phyloP scores from a whole-genome alignment of 30 jellyfish, hydroid and myxozoan species.

The Aurelia aurita region DNA sequence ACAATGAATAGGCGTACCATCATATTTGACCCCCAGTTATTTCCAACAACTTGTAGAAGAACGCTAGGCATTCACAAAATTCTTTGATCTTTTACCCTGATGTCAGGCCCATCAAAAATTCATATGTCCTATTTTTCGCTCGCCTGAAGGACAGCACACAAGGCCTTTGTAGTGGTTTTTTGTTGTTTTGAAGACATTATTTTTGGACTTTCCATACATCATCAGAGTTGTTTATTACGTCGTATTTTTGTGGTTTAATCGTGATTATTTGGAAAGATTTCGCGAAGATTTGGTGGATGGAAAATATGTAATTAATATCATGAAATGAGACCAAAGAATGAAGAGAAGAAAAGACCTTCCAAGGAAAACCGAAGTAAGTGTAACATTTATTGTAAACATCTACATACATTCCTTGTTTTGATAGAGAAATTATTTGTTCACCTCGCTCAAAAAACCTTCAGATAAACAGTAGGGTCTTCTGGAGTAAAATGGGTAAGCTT shows the following conservation, averaged over 20 bases:
- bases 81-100: conserved; percentile 68
- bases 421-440: too few relatives aligned
- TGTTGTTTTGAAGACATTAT: conserved; percentile 5
- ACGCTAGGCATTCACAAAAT: conserved; percentile 51
- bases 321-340: conserved; percentile 61
- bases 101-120: conserved; percentile 75
- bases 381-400: too few relatives aligned
- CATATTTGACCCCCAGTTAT: conserved; percentile 53
- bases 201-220: background rate
- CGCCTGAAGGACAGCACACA: conserved; percentile 42
- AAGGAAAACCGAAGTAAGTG: conserved; percentile 19
- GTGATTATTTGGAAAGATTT: background rate
- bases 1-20: conserved; percentile 72
- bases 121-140: conserved; percentile 10
- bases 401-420: too few relatives aligned
- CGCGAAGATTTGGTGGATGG: background rate
- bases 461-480: too few relatives aligned
- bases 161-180: conserved; percentile 44
- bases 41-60: conserved; percentile 53
- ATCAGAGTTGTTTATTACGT: background rate
- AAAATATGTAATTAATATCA: background rate
- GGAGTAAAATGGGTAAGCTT: too few relatives aligned
- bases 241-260: background rate
- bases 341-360: conserved; percentile 56
- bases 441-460: too few relatives aligned